Conservation (phyloP, 2,113 vertebrate genomes). For the Hirundichthys speculiger region DNA sequence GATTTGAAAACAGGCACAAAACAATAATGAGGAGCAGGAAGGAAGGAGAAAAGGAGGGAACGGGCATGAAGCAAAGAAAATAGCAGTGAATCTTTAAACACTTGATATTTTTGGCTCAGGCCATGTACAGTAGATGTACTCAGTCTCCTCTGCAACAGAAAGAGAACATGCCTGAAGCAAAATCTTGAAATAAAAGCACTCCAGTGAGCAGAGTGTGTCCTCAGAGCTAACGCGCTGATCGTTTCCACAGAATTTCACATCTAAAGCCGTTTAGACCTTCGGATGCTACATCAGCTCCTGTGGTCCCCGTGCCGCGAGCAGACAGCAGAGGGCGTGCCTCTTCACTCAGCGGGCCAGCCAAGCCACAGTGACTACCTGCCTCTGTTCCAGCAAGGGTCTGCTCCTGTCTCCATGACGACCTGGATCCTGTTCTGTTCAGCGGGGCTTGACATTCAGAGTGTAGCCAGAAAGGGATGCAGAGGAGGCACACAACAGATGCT, state of each 20-base stretch:
- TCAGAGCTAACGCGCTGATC: conserved; percentile 44
- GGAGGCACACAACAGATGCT: conserved; percentile 71
- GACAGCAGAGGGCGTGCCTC: conserved; percentile 70
- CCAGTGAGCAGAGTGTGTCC: conserved; percentile 28
- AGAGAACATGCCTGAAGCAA: conserved; percentile 61
- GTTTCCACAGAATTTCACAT: conserved; percentile 51
- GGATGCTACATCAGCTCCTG: conserved; percentile 13
- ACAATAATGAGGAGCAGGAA: not conserved
- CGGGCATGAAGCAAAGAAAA: not conserved
- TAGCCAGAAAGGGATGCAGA: conserved; percentile 71
- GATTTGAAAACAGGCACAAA: conserved; percentile 11
- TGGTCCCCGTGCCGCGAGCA: conserved; percentile 28
- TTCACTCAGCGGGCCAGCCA: conserved; percentile 52
- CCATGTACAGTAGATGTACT: conserved; percentile 40
- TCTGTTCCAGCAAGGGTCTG: conserved; percentile 71
- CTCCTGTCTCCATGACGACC: conserved; percentile 79
- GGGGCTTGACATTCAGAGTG: conserved; percentile 78
- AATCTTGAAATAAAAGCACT: conserved; percentile 60
- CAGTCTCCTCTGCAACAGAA: conserved; percentile 43
- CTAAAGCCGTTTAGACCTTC: conserved; percentile 41
- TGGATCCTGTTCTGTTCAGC: conserved; percentile 71
- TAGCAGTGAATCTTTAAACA: not conserved
- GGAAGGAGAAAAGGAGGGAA: not conserved
- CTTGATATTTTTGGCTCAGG: conserved; percentile 46
- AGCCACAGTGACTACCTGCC: conserved; percentile 72